Base-by-base conservation (phyloP, 2,888 invertebrate species). In the Callyntrura guangdongensis region DNA sequence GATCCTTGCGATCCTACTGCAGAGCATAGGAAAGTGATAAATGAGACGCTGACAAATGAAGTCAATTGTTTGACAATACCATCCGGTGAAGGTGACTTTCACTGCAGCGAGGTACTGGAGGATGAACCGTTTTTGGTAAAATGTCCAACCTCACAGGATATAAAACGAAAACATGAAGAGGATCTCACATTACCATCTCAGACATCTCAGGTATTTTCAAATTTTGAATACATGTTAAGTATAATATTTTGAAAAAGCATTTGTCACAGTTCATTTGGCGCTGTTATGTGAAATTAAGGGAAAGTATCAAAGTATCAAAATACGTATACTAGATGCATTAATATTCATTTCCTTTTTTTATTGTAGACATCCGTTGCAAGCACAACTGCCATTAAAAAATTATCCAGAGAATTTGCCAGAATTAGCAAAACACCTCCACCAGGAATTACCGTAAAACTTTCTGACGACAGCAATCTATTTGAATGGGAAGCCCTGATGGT, bases 401-500 rank as follows among this genome's bases (percentile, higher is more conserved):
- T 81, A 1, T 8, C 81, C 56, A 4, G 27, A 81, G 81, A 81
- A 17, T 81, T 81, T 59, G 25, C 81, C 14, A 81, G 27, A 81
- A 6, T 81, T 11, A 36, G 59, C 36, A 81, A 59, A n/a, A 56
- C 27, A 6, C 59, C 81, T 0, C n/a, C 17, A 1, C 81, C 56
- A 27, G 81, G 81, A 81, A 59, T 81, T 6, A 56, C 0, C 36
- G 81, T 81, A 9, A 59, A 27, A 25, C 59, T 81, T 3, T 25
- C 27, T 0, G 81, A 81, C 14, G 81, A 81, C 36, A 59, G 47
- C 49, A 74, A 81, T 17, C 36, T 81, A 0, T 83, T 64, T 22
- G 83, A 83, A 69, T 92, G 92, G 92, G 77, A 86, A n/a, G 92
- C 84, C 0, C 49, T 92, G 0, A 92, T 92, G 12, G 36, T n/a